Evolutionary conservation across 1,140 invertebrate species (phyloP).

Genomic region (Augochlora pura): DNA sequence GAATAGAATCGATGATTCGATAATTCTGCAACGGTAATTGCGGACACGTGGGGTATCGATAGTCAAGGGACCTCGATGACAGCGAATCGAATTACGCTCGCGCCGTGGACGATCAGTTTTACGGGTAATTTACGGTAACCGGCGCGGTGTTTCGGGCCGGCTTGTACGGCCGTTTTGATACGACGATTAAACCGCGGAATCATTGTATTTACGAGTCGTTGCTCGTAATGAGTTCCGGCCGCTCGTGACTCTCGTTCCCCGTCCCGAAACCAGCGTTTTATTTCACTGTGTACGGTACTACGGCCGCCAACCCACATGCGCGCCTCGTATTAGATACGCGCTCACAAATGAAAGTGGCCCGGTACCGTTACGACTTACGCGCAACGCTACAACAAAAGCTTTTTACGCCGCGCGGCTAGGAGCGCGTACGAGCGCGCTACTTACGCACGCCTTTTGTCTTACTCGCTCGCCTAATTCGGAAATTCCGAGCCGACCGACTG

Average conservation of each 20-base stretch:
- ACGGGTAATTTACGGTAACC: not conserved
- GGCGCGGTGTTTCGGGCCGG: not conserved
- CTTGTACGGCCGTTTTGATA: not conserved
- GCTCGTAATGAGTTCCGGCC: not conserved
- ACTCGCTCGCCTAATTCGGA: not conserved
- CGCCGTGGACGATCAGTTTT: not conserved
- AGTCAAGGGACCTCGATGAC: too few species aligned
- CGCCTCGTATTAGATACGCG: conserved; percentile 62
- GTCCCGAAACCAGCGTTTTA: conserved; percentile 24
- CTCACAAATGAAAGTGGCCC: conserved; percentile 66
- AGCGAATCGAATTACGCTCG: not conserved
- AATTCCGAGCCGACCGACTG: not conserved
- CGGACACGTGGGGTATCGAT: too few species aligned
- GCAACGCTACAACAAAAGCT: conserved; percentile 52
- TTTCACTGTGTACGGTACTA: conserved; percentile 28
- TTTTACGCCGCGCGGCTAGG: conserved; percentile 32
- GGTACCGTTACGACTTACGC: conserved; percentile 62
- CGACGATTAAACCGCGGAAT: not conserved
- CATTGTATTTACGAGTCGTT: conserved; percentile 1
- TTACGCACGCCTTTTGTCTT: conserved; percentile 34
- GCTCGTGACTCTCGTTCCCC: not conserved
- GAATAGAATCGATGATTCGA: too few species aligned
- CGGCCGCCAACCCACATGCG: conserved; percentile 61
- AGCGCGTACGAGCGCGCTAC: conserved; percentile 8
- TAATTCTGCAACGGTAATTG: too few species aligned